Percentiles rank a stretch among this genome's conserved stretches.
Evolutionary conservation across 2,888 invertebrate species (phyloP).

Genomic region (Minunthozetes semirufus): DNA sequence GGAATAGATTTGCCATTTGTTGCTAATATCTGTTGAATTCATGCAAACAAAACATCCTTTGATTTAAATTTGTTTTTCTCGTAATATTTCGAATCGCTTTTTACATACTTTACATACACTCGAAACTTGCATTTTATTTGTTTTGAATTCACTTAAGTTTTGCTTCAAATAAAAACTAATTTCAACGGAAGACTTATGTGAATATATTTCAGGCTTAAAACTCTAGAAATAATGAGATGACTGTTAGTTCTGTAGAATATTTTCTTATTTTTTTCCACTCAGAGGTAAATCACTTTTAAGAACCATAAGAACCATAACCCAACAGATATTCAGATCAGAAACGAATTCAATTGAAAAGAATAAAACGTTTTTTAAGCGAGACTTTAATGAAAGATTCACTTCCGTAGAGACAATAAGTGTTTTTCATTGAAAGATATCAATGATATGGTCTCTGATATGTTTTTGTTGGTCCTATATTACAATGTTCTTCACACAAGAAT

Average conservation of each 20-base stretch:
- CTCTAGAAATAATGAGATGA: too few species aligned
- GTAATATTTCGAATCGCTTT: neutral
- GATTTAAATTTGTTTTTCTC: neutral
- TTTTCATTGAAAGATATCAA: neutral
- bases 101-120: neutral
- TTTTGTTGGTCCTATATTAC: neutral
- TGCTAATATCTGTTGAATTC: neutral
- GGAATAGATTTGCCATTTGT: neutral
- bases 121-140: neutral
- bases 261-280: too few species aligned
- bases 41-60: constrained; percentile 8
- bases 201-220: too few species aligned
- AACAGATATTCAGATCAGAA: too few species aligned
- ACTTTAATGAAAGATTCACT: neutral
- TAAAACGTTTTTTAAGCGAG: too few species aligned
- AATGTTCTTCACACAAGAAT: neutral
- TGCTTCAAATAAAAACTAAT: neutral
- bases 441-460: neutral
- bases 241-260: too few species aligned
- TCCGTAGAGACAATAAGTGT: neutral
- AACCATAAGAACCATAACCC: too few species aligned
- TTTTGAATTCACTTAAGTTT: neutral
- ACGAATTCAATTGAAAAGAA: neutral
- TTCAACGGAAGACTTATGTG: neutral
- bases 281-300: too few species aligned